Conservation (phyloP, 1,140 invertebrate species). For the Samia ricini region DNA sequence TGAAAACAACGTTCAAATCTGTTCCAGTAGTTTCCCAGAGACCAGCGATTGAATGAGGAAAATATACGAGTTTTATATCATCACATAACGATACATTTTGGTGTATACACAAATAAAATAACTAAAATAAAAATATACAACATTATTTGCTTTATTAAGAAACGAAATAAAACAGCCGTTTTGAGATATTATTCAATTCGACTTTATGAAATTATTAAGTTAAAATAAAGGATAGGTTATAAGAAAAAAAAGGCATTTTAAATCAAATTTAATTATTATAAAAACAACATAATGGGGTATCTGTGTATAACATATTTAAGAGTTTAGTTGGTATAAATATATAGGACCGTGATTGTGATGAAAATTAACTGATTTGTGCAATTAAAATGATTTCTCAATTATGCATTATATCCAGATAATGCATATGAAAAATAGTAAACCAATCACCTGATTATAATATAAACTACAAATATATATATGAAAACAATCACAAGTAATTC, state of each 20-base stretch:
- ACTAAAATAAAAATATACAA: too few species aligned
- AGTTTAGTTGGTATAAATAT: constrained; percentile 8
- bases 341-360: constrained; percentile 15
- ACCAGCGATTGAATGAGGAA: too few species aligned
- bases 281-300: constrained; percentile 36
- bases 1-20: too few species aligned
- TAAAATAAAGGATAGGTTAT: neutral
- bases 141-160: too few species aligned
- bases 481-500: constrained; percentile 41
- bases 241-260: neutral
- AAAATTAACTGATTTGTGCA: neutral
- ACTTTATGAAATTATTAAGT: neutral
- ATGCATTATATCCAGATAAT: constrained; percentile 68
- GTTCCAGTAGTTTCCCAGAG: too few species aligned
- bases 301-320: neutral
- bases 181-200: too few species aligned
- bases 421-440: constrained; percentile 51
- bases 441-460: constrained; percentile 46
- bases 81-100: too few species aligned
- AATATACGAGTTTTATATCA: too few species aligned
- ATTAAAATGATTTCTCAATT: constrained; percentile 45
- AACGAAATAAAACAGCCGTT: neutral
- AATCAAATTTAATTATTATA: neutral
- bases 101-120: too few species aligned
- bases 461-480: constrained; percentile 53